These are phyloP conservation scores for Pseudachorutes palmiensis DNA, from an alignment of 1,140 invertebrate species.

Conservation along the genomic window DNA sequence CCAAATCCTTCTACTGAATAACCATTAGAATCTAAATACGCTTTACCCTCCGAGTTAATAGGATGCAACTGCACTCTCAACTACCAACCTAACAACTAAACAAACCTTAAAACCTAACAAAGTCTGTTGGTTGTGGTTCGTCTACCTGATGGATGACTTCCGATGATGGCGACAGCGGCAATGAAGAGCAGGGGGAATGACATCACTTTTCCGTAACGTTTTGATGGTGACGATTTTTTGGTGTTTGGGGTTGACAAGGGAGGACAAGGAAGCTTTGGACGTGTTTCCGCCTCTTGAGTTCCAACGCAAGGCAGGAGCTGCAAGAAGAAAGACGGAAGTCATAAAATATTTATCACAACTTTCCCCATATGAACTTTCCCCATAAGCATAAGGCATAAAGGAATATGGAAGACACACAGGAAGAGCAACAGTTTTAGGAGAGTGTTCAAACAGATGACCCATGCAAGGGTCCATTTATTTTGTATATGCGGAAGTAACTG, in stretches of 20 bases:
- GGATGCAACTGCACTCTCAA: no score
- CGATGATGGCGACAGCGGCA: slow-evolving; percentile 31
- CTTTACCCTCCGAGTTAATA: no score
- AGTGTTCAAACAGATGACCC: not conserved
- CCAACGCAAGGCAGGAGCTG: slow-evolving; percentile 16
- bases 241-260: no score
- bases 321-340: slow-evolving; percentile 34
- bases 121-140: no score
- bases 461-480: not conserved
- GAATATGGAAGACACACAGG: not conserved
- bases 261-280: not conserved
- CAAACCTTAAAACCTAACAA: no score
- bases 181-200: slow-evolving; percentile 30
- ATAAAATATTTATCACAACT: slow-evolving; percentile 37
- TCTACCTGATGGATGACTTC: slow-evolving; percentile 38
- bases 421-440: not conserved
- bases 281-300: not conserved
- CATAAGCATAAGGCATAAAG: not conserved
- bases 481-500: no score
- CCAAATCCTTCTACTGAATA: not conserved
- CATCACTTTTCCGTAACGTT: no score
- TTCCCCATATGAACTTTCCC: not conserved
- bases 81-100: no score
- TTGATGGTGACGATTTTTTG: no score
- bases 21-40: no score